phyloP scores from a whole-genome alignment of 2,797 vertebrate species.

The Danio kyathit region DNA sequence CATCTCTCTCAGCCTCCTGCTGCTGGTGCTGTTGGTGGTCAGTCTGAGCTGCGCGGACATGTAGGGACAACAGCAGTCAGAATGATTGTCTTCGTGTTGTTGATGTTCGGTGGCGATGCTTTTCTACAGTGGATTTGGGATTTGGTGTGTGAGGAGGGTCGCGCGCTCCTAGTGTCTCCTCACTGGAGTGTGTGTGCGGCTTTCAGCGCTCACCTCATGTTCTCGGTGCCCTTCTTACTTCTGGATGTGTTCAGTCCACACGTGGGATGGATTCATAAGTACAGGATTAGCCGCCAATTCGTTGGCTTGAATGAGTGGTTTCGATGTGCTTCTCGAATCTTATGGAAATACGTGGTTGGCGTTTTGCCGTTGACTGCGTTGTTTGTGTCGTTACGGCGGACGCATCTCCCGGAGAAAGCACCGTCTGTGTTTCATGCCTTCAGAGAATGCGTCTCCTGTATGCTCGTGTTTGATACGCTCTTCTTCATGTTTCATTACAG shows the following conservation, averaged over 20 bases:
- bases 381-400: slow-evolving; percentile 56
- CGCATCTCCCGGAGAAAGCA: slow-evolving; percentile 60
- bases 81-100: slow-evolving; percentile 2
- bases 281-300: slow-evolving; percentile 67
- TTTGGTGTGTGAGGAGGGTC: slow-evolving; percentile 43
- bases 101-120: background rate
- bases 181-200: slow-evolving; percentile 67
- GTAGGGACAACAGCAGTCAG: background rate
- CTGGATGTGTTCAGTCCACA: slow-evolving; percentile 70
- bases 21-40: slow-evolving; percentile 42
- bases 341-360: slow-evolving; percentile 62
- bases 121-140: slow-evolving; percentile 67
- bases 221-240: slow-evolving; percentile 73
- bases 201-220: slow-evolving; percentile 69
- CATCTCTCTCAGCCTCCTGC: background rate
- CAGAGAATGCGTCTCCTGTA: slow-evolving; percentile 67
- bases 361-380: slow-evolving; percentile 70
- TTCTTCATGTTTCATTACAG: slow-evolving; percentile 75
- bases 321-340: slow-evolving; percentile 66
- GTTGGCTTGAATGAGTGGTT: slow-evolving; percentile 60
- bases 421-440: slow-evolving; percentile 69
- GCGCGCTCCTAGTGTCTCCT: slow-evolving; percentile 63
- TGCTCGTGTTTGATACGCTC: slow-evolving; percentile 77
- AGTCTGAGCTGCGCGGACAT: slow-evolving; percentile 58
- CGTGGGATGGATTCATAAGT: slow-evolving; percentile 58